phyloP scores from a whole-genome alignment of 2,797 vertebrate species.

The Kryptolebias ocellatus region DNA sequence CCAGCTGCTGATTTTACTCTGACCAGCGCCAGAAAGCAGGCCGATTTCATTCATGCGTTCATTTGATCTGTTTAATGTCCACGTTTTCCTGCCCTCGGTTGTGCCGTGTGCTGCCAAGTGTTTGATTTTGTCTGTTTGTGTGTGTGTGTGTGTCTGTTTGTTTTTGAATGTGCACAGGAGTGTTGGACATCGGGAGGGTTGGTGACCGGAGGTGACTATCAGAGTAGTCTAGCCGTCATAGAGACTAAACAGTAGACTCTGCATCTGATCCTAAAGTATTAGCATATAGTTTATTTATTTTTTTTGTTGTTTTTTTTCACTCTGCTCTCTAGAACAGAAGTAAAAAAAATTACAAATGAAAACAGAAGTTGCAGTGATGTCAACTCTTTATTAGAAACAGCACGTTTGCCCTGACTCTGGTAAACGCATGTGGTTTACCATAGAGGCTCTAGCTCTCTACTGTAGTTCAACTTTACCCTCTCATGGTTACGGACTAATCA shows the following conservation, averaged over 20 bases:
- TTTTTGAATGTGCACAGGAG: constrained; percentile 86
- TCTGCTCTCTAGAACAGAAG: constrained; percentile 78
- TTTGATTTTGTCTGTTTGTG: constrained; percentile 78
- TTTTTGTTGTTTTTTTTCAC: constrained; percentile 78
- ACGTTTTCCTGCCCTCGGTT: constrained; percentile 64
- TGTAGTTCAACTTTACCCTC: constrained; percentile 81
- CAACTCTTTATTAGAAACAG: constrained; percentile 63
- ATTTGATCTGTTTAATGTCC: constrained; percentile 70
- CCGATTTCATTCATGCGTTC: constrained; percentile 29
- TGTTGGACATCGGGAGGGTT: constrained; percentile 84
- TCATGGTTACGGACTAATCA: constrained; percentile 85
- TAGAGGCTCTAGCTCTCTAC: constrained; percentile 76
- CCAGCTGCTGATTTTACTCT: not conserved
- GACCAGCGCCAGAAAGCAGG: constrained; percentile 18
- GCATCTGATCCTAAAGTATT: constrained; percentile 84
- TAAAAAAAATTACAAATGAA: constrained; percentile 17
- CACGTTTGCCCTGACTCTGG: constrained; percentile 66
- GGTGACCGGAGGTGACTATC: constrained; percentile 88
- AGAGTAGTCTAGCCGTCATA: constrained; percentile 86
- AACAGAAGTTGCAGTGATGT: constrained; percentile 56
- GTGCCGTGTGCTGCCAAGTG: constrained; percentile 70
- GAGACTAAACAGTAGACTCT: constrained; percentile 85
- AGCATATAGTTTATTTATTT: constrained; percentile 78
- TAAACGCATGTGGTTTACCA: constrained; percentile 77
- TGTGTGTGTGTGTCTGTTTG: constrained; percentile 82